Percentiles rank a stretch among this genome's conserved stretches.
phyloP scores from a whole-genome alignment of 1,140 invertebrate genomes.

The Lithobius niger region DNA sequence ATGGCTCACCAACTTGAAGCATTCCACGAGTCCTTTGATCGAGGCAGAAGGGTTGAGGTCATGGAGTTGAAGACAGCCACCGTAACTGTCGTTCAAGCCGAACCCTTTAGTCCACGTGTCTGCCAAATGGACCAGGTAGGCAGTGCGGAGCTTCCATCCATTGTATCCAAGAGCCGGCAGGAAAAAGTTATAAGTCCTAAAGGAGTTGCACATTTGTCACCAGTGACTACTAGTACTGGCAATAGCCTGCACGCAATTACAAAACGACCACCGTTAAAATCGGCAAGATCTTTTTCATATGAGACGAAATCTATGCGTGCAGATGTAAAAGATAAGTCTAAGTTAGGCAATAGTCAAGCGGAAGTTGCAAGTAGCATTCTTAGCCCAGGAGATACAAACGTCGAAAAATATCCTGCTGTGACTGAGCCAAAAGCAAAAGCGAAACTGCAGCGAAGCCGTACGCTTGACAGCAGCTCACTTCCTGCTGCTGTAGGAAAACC shows the following conservation, averaged over 20 bases:
- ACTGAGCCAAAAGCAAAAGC: neutral
- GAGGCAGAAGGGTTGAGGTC: conserved; percentile 5
- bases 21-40: conserved; percentile 25
- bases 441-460: conserved; percentile 1
- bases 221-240: no score
- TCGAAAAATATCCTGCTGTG: neutral
- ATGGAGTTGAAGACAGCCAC: neutral
- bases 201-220: no score
- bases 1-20: conserved; percentile 33
- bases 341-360: no score
- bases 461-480: neutral
- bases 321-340: no score
- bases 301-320: neutral
- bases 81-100: conserved; percentile 2
- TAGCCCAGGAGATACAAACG: neutral
- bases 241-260: neutral
- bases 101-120: neutral
- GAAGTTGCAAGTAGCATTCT: neutral
- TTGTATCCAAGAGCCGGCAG: no score
- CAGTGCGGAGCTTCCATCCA: no score
- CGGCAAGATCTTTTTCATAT: neutral
- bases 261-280: neutral
- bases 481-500: neutral
- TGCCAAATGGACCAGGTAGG: no score
- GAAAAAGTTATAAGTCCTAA: no score